These are phyloP conservation scores for Solenopsis fugax DNA, from an alignment of 1,140 invertebrate genomes.

Conservation along the genomic window DNA sequence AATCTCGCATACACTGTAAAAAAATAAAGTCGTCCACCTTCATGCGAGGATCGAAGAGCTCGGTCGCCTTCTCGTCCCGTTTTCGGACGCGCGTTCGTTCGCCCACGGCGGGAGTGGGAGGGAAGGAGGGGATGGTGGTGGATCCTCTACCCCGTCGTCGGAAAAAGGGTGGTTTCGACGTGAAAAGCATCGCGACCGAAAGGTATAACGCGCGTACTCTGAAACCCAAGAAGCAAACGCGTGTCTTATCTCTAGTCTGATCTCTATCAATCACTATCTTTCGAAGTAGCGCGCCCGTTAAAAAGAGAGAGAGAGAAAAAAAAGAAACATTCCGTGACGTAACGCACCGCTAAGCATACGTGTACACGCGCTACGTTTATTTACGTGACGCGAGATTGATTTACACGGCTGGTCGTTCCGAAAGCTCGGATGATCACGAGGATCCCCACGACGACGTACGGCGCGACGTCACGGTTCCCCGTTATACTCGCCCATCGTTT, in stretches of 20 bases:
- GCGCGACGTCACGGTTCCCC: neutral
- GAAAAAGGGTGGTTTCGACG: too few relatives aligned
- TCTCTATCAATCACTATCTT: neutral
- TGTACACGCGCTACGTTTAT: neutral
- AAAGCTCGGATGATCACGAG: neutral
- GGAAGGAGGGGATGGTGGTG: neutral
- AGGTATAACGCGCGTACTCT: too few relatives aligned
- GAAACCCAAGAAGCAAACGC: neutral
- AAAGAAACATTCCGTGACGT: neutral
- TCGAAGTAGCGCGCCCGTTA: neutral
- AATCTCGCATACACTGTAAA: constrained; percentile 82
- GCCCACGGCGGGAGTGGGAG: neutral
- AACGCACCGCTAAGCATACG: neutral
- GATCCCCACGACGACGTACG: too few relatives aligned
- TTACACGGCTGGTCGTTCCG: neutral
- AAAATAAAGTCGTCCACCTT: constrained; percentile 73
- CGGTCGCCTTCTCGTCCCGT: neutral
- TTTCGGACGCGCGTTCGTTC: neutral
- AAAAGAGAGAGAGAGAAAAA: too few relatives aligned
- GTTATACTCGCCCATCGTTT: neutral
- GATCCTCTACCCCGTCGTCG: too few relatives aligned
- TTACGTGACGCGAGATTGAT: neutral
- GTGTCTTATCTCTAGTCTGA: neutral
- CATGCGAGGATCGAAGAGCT: constrained; percentile 33
- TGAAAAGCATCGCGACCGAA: too few relatives aligned